Evolutionary conservation across 2,888 invertebrate genomes (phyloP), one percentile per base, ranked within the genome.

Genomic region (Drosophila anomalipes): DNA sequence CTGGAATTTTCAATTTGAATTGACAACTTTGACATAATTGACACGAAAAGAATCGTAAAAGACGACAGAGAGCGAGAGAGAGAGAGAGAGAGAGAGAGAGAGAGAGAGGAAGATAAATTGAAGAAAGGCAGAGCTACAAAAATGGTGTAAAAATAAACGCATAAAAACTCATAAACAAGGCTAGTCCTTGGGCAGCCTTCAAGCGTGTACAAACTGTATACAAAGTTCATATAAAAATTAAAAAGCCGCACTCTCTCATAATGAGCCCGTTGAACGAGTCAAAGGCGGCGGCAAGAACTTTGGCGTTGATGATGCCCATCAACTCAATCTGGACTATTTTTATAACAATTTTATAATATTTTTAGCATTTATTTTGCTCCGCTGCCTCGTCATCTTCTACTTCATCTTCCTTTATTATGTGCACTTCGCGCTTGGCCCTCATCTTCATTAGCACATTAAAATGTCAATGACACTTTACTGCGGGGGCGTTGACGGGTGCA

Each of bases 1-100:
- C 74, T 70, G 77, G 72, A 82, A 72, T 87, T 85, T 81, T 78
- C 69, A 41, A 70, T 62, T 64, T 79, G 82, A 83, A 87, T 89
- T 89, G 90, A 87, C 87, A 90, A 81, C 90, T 90, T 87, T 90
- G 87, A 89, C 90, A 89, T 90, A 90, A 87, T 86, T 90, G 90
- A 87, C 57, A 30, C n/a, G 37, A 57, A 30, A 53, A 47, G 59
- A 47, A 49, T 37, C 33, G 51, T 39, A 54, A 57, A 19, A 54
- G 62, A 51, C 28, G 28, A 49, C 30, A 53, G 52, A 51, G 14
- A 37, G 59, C 9, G 49, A 56, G 39, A 30, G 19, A 35, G 6
- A 6, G 14, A 5, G 47, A 12, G 63, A 62, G 12, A 10, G 5
- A 35, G 14, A 12, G 60, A 67, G 12, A 16, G 12, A 35, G 12